These are phyloP conservation scores for Sander lucioperca DNA, from an alignment of 2,113 vertebrate species.

Conservation along the genomic window DNA sequence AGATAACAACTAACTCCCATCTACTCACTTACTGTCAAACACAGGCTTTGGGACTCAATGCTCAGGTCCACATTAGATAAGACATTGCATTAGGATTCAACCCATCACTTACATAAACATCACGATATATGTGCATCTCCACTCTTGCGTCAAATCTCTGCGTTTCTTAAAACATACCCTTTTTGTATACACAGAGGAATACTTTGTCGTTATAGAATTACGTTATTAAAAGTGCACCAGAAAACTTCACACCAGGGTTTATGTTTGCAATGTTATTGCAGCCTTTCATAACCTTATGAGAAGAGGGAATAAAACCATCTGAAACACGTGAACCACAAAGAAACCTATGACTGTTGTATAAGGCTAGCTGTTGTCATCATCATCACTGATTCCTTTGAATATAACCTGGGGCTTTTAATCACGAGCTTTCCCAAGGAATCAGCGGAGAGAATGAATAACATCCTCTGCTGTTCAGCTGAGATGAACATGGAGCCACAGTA, in stretches of 20 bases:
- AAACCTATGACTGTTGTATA: slow-evolving; percentile 67
- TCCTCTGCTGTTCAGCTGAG: slow-evolving; percentile 25
- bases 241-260: slow-evolving; percentile 5
- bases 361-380: slow-evolving; percentile 50
- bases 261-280: slow-evolving; percentile 6
- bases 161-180: not conserved
- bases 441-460: slow-evolving; percentile 48
- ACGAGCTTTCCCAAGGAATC: slow-evolving; percentile 73
- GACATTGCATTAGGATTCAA: not conserved
- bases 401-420: slow-evolving; percentile 71
- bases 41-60: slow-evolving; percentile 20
- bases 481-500: slow-evolving; percentile 5
- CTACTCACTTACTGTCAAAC: slow-evolving; percentile 36
- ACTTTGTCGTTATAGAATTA: too few relatives aligned
- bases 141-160: not conserved
- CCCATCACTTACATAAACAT: slow-evolving; percentile 12
- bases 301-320: not conserved
- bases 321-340: slow-evolving; percentile 43
- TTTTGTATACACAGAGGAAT: not conserved
- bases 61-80: not conserved
- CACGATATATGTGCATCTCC: not conserved
- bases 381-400: slow-evolving; percentile 40
- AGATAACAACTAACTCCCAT: slow-evolving; percentile 60
- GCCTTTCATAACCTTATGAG: slow-evolving; percentile 17
- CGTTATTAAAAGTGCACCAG: not conserved